phyloP scores from a whole-genome alignment of 2,888 invertebrate genomes.

The Leucoptera coffeella region DNA sequence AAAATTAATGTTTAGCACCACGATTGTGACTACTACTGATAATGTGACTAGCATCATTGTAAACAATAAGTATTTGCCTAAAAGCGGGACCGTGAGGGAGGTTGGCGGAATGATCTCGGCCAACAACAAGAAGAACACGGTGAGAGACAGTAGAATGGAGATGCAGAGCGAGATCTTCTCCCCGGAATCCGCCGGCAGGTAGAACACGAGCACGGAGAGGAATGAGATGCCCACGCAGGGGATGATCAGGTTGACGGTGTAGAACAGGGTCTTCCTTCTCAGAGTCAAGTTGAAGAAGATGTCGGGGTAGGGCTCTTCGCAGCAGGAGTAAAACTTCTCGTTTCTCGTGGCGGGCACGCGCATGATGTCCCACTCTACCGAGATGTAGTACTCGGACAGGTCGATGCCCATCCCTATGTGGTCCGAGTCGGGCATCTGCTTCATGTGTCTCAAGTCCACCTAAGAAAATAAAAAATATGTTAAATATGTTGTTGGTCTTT shows the following conservation, averaged over 20 bases:
- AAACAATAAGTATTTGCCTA: conserved; percentile 89
- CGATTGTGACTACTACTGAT: conserved; percentile 89
- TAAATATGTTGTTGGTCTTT: background rate
- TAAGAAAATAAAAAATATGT: conserved; percentile 24
- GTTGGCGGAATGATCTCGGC: conserved; percentile 94
- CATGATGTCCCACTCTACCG: conserved; percentile 98
- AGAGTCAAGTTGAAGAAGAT: conserved; percentile 96
- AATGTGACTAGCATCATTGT: conserved; percentile 92
- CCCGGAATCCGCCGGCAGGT: conserved; percentile 94
- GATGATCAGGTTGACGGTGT: conserved; percentile 95
- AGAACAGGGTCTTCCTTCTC: conserved; percentile 91
- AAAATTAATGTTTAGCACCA: conserved; percentile 90
- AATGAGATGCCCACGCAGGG: conserved; percentile 97
- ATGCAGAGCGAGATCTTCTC: conserved; percentile 97
- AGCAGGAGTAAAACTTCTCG: conserved; percentile 93
- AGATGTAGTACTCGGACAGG: conserved; percentile 90
- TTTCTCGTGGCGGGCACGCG: conserved; percentile 84
- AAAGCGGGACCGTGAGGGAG: conserved; percentile 83
- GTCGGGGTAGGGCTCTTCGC: conserved; percentile 94
- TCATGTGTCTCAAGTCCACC: conserved; percentile 86
- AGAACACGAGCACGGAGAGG: conserved; percentile 94
- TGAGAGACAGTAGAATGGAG: conserved; percentile 85
- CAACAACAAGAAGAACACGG: conserved; percentile 89
- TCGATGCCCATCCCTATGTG: conserved; percentile 87
- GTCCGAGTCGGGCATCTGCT: conserved; percentile 82